Percentiles rank a stretch among this genome's conserved stretches.
phyloP scores from a whole-genome alignment of 2,797 vertebrate species.

The Tadarida brasiliensis region DNA sequence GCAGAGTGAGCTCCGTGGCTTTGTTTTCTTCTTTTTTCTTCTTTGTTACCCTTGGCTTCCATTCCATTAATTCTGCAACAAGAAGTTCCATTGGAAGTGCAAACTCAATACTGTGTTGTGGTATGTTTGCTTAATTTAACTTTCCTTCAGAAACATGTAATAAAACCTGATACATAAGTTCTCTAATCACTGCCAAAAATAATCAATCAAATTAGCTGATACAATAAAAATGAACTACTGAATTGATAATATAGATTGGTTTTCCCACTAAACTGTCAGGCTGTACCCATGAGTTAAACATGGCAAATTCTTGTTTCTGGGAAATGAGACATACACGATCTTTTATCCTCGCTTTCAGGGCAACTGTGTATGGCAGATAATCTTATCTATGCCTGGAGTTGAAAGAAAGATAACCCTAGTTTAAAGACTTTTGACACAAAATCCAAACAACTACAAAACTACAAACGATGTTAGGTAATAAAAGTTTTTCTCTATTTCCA shows the following conservation, averaged over 20 bases:
- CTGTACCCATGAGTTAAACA: not conserved
- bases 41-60: constrained; percentile 19
- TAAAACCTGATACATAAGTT: not conserved
- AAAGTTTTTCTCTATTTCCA: not conserved
- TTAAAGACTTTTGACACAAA: not conserved
- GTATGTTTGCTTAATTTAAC: not conserved
- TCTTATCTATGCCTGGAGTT: not conserved
- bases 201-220: not conserved
- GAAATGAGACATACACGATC: not conserved
- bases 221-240: not conserved
- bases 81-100: constrained; percentile 6
- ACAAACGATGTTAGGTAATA: not conserved
- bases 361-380: not conserved
- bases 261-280: not conserved
- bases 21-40: constrained; percentile 43
- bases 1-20: not conserved
- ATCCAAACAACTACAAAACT: not conserved
- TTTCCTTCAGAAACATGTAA: not conserved
- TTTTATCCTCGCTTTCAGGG: not conserved
- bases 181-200: not conserved
- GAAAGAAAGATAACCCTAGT: not conserved
- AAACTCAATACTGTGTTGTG: not conserved
- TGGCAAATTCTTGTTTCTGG: not conserved
- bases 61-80: not conserved
- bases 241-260: not conserved